Percentiles rank a stretch among this genome's conserved stretches.
Evolutionary conservation across 1,140 invertebrate genomes (phyloP).

Genomic region (Sarcophaga peregrina): DNA sequence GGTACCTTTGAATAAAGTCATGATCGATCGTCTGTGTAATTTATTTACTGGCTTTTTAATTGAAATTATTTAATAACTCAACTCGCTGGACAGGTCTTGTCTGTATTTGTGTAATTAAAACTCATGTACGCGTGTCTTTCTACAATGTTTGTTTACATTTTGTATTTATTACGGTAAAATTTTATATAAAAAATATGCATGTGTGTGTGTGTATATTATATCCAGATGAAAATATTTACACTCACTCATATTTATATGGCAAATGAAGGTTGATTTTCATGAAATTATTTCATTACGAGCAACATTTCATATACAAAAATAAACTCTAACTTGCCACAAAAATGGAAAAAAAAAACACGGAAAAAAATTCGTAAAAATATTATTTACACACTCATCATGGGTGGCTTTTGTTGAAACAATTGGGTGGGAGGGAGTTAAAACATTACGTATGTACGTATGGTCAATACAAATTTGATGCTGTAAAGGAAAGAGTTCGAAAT

Average conservation of each 20-base stretch:
- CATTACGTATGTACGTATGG: neutral
- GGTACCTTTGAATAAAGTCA: too few relatives aligned
- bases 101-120: slow-evolving; percentile 38
- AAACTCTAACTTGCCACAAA: neutral
- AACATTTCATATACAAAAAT: slow-evolving; percentile 1
- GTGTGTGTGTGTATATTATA: neutral
- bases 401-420: neutral
- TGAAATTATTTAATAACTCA: neutral
- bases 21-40: neutral
- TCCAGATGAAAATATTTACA: neutral
- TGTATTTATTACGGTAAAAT: too few relatives aligned
- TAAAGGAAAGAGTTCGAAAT: neutral
- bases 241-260: neutral
- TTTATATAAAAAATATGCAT: too few relatives aligned
- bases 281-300: neutral
- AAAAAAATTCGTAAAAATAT: neutral
- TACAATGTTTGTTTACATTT: neutral
- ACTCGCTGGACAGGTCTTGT: neutral
- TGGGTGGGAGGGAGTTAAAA: neutral
- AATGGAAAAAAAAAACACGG: neutral
- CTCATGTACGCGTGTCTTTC: neutral
- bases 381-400: neutral
- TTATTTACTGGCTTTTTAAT: neutral
- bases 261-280: neutral
- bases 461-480: neutral